phyloP scores from a whole-genome alignment of 1,140 invertebrate species.

The Solen grandis region DNA sequence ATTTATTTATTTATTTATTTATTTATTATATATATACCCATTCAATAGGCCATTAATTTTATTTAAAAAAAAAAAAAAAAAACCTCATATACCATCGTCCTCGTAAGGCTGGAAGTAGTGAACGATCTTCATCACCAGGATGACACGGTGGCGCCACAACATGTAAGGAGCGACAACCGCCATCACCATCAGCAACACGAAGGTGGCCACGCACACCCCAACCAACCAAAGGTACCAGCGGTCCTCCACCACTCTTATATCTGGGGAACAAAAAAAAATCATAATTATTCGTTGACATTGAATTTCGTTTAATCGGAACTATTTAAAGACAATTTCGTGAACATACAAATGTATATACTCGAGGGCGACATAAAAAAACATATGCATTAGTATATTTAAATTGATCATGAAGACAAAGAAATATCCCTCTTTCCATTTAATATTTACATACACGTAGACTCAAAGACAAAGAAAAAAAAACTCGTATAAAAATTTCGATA shows the following conservation, averaged over 20 bases:
- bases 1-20: too few relatives aligned
- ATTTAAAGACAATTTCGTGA: background rate
- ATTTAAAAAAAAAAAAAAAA: too few relatives aligned
- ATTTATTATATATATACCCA: too few relatives aligned
- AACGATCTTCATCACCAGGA: conserved; percentile 71
- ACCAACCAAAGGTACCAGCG: conserved; percentile 66
- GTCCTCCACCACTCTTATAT: conserved; percentile 23
- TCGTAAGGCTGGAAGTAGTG: conserved; percentile 71
- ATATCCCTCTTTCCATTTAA: too few relatives aligned
- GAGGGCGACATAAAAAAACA: background rate
- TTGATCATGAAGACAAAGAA: too few relatives aligned
- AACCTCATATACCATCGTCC: conserved; percentile 72
- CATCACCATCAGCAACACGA: conserved; percentile 53
- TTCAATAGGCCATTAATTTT: too few relatives aligned
- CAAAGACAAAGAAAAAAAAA: too few relatives aligned
- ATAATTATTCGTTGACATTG: background rate
- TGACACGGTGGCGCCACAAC: conserved; percentile 68
- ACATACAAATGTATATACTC: background rate
- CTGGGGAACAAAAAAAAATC: background rate
- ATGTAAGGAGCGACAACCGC: conserved; percentile 59
- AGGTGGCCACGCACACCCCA: conserved; percentile 52
- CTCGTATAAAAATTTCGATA: too few relatives aligned
- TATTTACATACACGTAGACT: too few relatives aligned
- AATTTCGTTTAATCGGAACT: background rate
- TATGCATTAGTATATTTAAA: too few relatives aligned